phyloP scores from a whole-genome alignment of 2,888 invertebrate genomes.

The Latrodectus elegans region DNA sequence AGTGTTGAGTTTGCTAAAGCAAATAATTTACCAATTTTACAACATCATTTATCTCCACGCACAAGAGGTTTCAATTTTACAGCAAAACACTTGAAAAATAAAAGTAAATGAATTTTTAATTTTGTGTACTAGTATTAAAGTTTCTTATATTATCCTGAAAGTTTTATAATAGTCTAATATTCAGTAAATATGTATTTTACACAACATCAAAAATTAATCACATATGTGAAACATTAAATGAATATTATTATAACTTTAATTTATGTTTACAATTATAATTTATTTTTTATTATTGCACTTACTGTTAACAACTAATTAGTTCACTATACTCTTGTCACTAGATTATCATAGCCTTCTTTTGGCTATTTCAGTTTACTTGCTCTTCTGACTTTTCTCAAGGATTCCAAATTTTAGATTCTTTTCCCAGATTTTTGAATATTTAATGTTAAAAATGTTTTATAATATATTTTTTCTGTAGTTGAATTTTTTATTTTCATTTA shows the following conservation, averaged over 20 bases:
- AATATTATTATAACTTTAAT: not conserved
- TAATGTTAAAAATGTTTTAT: no score
- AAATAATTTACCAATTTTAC: slow-evolving; percentile 87
- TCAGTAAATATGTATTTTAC: not conserved
- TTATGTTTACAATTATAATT: not conserved
- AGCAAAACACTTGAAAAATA: slow-evolving; percentile 84
- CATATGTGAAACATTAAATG: not conserved
- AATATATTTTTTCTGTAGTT: no score
- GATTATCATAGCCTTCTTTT: no score
- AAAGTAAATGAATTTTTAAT: slow-evolving; percentile 72
- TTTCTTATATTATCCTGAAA: not conserved
- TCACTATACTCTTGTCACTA: no score
- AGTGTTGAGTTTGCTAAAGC: slow-evolving; percentile 90
- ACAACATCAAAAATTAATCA: not conserved
- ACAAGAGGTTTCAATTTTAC: slow-evolving; percentile 95
- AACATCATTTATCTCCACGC: slow-evolving; percentile 93
- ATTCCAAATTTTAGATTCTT: no score
- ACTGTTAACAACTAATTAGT: no score
- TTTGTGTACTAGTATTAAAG: not conserved
- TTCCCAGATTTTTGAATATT: no score
- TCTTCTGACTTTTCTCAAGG: no score
- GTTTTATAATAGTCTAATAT: not conserved
- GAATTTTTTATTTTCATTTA: no score
- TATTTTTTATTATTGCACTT: no score
- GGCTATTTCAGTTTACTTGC: no score